A percentile compares a stretch with the other conserved stretches of the same genome.
Conservation (phyloP, 2,888 invertebrate species). For the Hypsopygia costalis region DNA sequence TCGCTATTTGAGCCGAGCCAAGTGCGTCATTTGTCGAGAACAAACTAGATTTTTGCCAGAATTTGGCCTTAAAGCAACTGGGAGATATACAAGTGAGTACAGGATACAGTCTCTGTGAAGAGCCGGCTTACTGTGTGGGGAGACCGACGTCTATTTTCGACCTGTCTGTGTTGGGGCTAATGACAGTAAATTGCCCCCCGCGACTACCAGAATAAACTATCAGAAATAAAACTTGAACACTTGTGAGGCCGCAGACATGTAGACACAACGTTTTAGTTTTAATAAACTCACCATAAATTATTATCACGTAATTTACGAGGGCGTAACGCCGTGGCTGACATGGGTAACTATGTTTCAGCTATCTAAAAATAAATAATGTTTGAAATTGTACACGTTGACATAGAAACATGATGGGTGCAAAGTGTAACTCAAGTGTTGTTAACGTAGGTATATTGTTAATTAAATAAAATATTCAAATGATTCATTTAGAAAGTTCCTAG, state of each 20-base stretch:
- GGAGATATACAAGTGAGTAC: not conserved
- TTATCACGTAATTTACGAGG: not conserved
- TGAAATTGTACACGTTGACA: not conserved
- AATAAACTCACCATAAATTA: not conserved
- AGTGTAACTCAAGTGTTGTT: not conserved
- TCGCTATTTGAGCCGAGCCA: slow-evolving; percentile 33
- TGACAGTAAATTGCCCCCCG: slow-evolving; percentile 60
- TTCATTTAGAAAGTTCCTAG: too few relatives aligned
- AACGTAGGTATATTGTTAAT: too few relatives aligned
- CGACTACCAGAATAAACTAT: slow-evolving; percentile 46
- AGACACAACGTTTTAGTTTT: slow-evolving; percentile 2
- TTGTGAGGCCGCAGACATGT: slow-evolving; percentile 24
- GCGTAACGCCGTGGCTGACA: not conserved
- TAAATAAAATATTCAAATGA: too few relatives aligned
- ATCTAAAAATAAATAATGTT: not conserved
- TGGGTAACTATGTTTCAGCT: not conserved
- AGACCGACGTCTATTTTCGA: slow-evolving; percentile 56
- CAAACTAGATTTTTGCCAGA: slow-evolving; percentile 22
- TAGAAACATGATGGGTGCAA: not conserved
- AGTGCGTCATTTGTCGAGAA: slow-evolving; percentile 32
- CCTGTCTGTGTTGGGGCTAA: slow-evolving; percentile 42
- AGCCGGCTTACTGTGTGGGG: slow-evolving; percentile 40
- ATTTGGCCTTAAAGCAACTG: slow-evolving; percentile 11
- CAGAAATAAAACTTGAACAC: slow-evolving; percentile 38
- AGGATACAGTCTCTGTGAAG: slow-evolving; percentile 3